These are phyloP conservation scores for Xenentodon cancila DNA, from an alignment of 2,797 vertebrate genomes.

Conservation along the genomic window DNA sequence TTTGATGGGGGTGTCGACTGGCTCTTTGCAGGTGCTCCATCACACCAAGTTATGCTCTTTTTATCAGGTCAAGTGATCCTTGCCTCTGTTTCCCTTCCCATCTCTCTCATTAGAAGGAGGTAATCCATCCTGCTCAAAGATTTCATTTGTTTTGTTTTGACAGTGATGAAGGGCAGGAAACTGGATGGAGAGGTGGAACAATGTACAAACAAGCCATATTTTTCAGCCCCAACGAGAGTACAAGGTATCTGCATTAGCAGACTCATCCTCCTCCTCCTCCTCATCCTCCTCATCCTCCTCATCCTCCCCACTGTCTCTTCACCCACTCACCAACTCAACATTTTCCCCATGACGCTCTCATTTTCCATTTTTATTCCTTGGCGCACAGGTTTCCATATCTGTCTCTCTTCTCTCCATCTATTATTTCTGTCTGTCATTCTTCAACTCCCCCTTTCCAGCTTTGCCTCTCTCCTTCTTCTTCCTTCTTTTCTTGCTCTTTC, in stretches of 20 bases:
- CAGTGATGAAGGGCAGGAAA: slow-evolving; percentile 52
- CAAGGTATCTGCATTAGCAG: slow-evolving; percentile 53
- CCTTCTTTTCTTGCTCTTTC: slow-evolving; percentile 6
- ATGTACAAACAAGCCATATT: slow-evolving; percentile 18
- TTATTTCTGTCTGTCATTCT: slow-evolving; percentile 7
- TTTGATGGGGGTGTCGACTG: too few species aligned
- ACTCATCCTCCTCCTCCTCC: slow-evolving; percentile 34
- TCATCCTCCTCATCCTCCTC: slow-evolving; percentile 30
- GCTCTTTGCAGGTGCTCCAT: too few species aligned
- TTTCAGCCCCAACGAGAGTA: slow-evolving; percentile 31
- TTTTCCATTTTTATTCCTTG: slow-evolving; percentile 11
- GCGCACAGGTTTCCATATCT: background rate
- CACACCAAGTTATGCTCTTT: too few species aligned
- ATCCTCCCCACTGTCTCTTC: slow-evolving; percentile 29
- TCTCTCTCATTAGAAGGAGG: slow-evolving; percentile 11
- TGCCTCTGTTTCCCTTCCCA: slow-evolving; percentile 1
- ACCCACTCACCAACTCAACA: slow-evolving; percentile 5
- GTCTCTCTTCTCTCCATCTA: background rate
- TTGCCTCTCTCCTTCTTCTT: background rate
- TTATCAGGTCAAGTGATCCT: too few species aligned
- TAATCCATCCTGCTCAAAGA: slow-evolving; percentile 51
- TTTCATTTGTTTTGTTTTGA: slow-evolving; percentile 58
- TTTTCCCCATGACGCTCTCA: slow-evolving; percentile 5
- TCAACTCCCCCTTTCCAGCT: background rate
- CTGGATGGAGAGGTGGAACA: slow-evolving; percentile 42